Conservation (phyloP, 2,888 invertebrate genomes). For the Mechanitis mazaeus region DNA sequence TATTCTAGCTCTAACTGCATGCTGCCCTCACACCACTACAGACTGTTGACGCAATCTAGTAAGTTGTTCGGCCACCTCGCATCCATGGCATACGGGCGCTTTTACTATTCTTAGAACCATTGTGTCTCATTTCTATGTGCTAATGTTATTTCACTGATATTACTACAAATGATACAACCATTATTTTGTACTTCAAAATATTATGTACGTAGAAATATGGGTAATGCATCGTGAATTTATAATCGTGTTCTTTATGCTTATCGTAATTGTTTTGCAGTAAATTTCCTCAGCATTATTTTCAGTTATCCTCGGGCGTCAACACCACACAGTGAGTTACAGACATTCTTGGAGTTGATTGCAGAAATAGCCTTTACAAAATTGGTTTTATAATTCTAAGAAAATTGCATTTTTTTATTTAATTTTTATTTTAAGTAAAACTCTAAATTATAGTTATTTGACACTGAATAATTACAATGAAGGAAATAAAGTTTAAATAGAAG, state of each 20-base stretch:
- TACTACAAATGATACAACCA: conserved; percentile 16
- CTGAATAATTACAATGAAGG: too few species aligned
- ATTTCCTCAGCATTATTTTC: conserved; percentile 57
- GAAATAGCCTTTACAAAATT: neutral
- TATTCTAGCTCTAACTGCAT: conserved; percentile 56
- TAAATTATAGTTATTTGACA: too few species aligned
- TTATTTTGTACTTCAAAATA: conserved; percentile 24
- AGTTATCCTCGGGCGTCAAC: conserved; percentile 73
- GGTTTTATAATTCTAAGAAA: neutral
- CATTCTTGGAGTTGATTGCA: neutral
- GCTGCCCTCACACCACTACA: conserved; percentile 59
- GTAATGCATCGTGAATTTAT: conserved; percentile 23
- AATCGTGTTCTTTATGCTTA: conserved; percentile 21
- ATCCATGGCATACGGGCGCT: conserved; percentile 5
- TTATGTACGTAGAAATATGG: conserved; percentile 25
- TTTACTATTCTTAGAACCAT: conserved; percentile 10
- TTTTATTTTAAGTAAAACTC: too few species aligned
- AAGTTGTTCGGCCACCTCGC: conserved; percentile 39
- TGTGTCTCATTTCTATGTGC: conserved; percentile 32
- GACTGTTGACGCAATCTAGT: conserved; percentile 60
- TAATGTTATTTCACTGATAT: conserved; percentile 27
- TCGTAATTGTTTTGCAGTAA: conserved; percentile 13
- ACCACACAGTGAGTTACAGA: conserved; percentile 66
- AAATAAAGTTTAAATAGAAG: neutral
- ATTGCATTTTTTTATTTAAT: neutral